Conservation (phyloP, 2,888 invertebrate genomes). For the Dolichomitus sp. region DNA sequence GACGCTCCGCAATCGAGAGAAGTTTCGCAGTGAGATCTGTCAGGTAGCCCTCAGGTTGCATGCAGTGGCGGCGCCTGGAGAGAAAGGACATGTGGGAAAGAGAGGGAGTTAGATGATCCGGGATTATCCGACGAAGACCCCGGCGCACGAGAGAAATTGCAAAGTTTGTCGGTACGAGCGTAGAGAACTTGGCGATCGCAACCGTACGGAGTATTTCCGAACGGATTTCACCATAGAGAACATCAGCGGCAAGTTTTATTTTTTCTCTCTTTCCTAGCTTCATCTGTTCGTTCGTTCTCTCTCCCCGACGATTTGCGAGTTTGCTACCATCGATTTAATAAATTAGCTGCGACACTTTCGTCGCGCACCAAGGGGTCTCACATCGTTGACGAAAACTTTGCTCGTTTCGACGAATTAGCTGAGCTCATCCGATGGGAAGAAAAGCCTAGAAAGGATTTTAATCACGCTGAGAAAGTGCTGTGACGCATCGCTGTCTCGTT, state of each 20-base stretch:
- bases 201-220: slow-evolving; percentile 50
- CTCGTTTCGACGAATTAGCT: slow-evolving; percentile 53
- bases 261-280: slow-evolving; percentile 10
- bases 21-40: slow-evolving; percentile 17
- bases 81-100: slow-evolving; percentile 46
- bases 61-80: slow-evolving; percentile 14
- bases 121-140: slow-evolving; percentile 75
- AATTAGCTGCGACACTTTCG: slow-evolving; percentile 54
- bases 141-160: slow-evolving; percentile 64
- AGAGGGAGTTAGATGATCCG: slow-evolving; percentile 71
- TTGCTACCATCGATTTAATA: slow-evolving; percentile 48
- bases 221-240: slow-evolving; percentile 40
- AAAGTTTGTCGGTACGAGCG: slow-evolving; percentile 71
- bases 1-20: slow-evolving; percentile 4
- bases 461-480: slow-evolving; percentile 8
- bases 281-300: slow-evolving; percentile 14
- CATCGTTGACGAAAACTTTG: slow-evolving; percentile 41
- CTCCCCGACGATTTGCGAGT: slow-evolving; percentile 39
- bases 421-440: slow-evolving; percentile 16
- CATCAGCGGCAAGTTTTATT: slow-evolving; percentile 30
- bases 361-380: not conserved
- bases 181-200: slow-evolving; percentile 25
- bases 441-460: slow-evolving; percentile 26
- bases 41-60: slow-evolving; percentile 13
- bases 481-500: not conserved